Evolutionary conservation across 37 sponge, comb jelly and placozoan genomes (phyloP).

Genomic region (Oopsacas minuta): DNA sequence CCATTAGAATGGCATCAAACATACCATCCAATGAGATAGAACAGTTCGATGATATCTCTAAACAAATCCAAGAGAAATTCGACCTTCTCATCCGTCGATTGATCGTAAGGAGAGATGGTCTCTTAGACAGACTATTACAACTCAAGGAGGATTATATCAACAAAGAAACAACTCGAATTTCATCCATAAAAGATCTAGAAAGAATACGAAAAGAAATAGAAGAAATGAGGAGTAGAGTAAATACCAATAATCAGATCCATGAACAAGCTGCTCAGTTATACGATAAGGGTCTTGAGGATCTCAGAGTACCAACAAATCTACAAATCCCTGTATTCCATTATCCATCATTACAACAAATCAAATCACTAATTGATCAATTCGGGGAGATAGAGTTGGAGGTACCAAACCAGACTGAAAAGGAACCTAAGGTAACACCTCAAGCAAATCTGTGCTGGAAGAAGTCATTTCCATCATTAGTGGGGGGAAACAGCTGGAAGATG

Average conservation of each 20-base stretch:
- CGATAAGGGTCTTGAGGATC: background rate
- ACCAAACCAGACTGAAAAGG: too few relatives aligned
- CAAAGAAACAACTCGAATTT: background rate
- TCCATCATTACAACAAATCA: background rate
- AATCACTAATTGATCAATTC: background rate
- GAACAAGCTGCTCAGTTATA: background rate
- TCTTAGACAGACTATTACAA: background rate
- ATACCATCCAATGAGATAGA: too few relatives aligned
- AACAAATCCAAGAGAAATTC: background rate
- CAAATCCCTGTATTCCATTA: background rate
- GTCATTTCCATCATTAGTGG: too few relatives aligned
- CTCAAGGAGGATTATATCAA: background rate
- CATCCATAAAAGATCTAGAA: background rate
- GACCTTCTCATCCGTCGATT: background rate
- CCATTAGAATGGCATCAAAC: too few relatives aligned
- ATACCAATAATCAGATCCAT: background rate
- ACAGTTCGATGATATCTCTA: background rate
- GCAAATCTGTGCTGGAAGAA: too few relatives aligned
- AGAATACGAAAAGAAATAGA: background rate
- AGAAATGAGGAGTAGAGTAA: background rate
- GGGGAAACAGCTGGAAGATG: constrained; percentile 98
- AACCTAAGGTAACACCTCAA: too few relatives aligned
- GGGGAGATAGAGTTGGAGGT: background rate
- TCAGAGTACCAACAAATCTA: background rate
- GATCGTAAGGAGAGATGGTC: background rate